These are phyloP conservation scores for Sturnus vulgaris DNA, from an alignment of 2,113 vertebrate genomes.

Conservation along the genomic window DNA sequence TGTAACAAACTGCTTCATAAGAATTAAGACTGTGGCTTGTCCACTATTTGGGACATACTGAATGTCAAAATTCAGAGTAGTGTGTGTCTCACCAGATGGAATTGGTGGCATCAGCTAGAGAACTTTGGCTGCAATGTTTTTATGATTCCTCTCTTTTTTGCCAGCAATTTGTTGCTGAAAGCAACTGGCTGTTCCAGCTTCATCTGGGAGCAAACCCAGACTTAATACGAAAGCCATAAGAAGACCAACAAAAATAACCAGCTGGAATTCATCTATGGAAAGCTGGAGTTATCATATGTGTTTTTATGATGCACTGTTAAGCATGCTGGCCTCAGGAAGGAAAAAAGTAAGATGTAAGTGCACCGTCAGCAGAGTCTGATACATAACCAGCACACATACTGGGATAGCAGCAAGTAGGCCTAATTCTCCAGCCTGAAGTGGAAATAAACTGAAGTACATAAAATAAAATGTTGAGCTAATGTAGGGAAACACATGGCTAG, in stretches of 20 bases:
- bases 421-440: neutral
- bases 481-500: neutral
- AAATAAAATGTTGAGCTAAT: neutral
- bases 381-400: neutral
- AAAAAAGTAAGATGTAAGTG: neutral
- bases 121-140: neutral
- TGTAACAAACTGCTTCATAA: neutral
- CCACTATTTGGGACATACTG: neutral
- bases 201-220: neutral
- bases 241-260: neutral
- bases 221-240: neutral
- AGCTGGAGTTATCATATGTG: neutral
- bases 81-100: neutral
- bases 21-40: neutral
- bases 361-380: neutral
- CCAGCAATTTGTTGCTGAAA: neutral
- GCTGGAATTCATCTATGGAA: neutral
- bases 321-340: neutral
- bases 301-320: neutral
- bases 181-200: neutral
- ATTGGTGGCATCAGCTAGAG: neutral
- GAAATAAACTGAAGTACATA: constrained; percentile 9
- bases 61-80: neutral
- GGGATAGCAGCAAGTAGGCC: neutral
- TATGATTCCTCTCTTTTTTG: neutral